phyloP scores from a whole-genome alignment of 2,797 vertebrate species.

The Atherinosoma microstoma region DNA sequence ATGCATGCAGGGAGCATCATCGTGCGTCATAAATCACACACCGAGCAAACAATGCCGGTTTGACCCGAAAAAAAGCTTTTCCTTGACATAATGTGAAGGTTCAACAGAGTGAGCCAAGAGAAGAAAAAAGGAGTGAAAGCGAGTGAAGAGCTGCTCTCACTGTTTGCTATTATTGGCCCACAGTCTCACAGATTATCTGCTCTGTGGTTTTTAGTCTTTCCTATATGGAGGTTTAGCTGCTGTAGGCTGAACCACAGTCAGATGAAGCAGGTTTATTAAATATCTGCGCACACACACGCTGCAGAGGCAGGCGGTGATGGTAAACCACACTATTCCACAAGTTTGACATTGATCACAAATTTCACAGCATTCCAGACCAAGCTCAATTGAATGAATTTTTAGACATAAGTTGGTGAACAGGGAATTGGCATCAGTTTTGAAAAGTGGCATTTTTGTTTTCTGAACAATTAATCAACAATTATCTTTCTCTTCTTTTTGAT shows the following conservation, averaged over 20 bases:
- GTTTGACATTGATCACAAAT: not conserved
- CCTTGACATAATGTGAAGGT: slow-evolving; percentile 10
- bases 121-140: slow-evolving; percentile 14
- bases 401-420: not conserved
- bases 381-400: not conserved
- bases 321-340: not conserved
- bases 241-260: slow-evolving; percentile 26
- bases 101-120: slow-evolving; percentile 9
- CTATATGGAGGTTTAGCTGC: slow-evolving; percentile 22
- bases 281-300: not conserved
- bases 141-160: slow-evolving; percentile 31
- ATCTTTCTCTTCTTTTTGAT: not conserved
- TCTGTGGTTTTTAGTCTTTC: slow-evolving; percentile 36
- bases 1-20: slow-evolving; percentile 15
- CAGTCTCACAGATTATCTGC: slow-evolving; percentile 35
- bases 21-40: slow-evolving; percentile 50
- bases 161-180: slow-evolving; percentile 53
- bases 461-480: not conserved
- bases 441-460: not conserved
- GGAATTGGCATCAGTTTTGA: too few relatives aligned
- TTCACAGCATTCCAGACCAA: not conserved
- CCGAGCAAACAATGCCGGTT: slow-evolving; percentile 42
- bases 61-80: slow-evolving; percentile 33
- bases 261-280: slow-evolving; percentile 23
- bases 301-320: not conserved